phyloP scores from a whole-genome alignment of 1,140 invertebrate genomes.

The Probaryconus sp. region DNA sequence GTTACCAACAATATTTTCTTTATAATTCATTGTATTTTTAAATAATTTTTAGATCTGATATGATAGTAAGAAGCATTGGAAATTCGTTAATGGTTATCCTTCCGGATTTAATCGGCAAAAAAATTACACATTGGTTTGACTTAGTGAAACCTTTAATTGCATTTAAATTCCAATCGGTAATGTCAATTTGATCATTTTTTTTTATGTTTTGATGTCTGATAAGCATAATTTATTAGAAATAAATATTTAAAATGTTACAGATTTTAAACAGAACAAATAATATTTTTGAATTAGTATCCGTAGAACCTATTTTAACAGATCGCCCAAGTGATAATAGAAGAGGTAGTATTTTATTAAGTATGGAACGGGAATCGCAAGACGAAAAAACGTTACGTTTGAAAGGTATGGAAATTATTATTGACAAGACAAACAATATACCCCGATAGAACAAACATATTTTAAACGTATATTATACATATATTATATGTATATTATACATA shows the following conservation, averaged over 20 bases:
- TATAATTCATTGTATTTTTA: too few species aligned
- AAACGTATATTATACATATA: too few species aligned
- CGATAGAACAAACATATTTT: too few species aligned
- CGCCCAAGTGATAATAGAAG: conserved; percentile 79
- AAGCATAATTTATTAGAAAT: too few species aligned
- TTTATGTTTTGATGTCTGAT: too few species aligned
- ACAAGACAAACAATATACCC: neutral
- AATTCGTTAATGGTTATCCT: conserved; percentile 94
- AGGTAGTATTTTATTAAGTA: conserved; percentile 80
- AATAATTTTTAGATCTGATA: conserved; percentile 93
- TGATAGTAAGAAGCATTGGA: conserved; percentile 93
- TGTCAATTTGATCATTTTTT: too few species aligned
- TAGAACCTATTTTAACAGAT: conserved; percentile 87
- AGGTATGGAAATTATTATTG: conserved; percentile 79
- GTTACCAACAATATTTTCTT: too few species aligned
- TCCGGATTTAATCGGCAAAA: conserved; percentile 90
- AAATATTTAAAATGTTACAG: too few species aligned
- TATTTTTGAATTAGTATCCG: conserved; percentile 95
- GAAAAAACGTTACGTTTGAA: conserved; percentile 88
- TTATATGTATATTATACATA: too few species aligned
- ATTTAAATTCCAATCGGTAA: conserved; percentile 96
- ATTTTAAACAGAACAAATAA: conserved; percentile 96
- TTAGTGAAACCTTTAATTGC: conserved; percentile 93
- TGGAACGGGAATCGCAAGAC: conserved; percentile 82
- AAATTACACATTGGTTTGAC: conserved; percentile 94